A percentile compares a stretch with the other conserved stretches of the same genome.
phyloP scores from a whole-genome alignment of 35 echinoderm and acorn worm species.

The Ophioderma brevispina region DNA sequence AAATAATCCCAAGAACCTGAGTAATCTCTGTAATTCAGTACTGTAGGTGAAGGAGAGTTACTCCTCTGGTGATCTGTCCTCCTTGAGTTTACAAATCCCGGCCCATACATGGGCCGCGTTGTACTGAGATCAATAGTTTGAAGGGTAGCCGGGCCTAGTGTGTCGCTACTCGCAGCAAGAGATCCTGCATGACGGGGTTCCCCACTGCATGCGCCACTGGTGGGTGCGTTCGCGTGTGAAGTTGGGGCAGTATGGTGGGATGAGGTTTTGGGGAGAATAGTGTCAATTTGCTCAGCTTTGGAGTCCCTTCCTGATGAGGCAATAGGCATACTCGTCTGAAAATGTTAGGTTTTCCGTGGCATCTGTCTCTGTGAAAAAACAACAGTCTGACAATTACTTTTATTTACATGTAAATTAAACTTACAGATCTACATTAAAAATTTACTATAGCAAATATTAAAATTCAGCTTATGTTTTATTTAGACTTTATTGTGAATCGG shows the following conservation, averaged over 20 bases:
- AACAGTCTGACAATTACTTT: too few relatives aligned
- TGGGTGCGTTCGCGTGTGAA: neutral
- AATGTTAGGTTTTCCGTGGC: neutral
- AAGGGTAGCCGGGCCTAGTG: neutral
- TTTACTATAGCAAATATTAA: too few relatives aligned
- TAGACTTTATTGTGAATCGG: too few relatives aligned
- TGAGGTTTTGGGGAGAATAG: neutral
- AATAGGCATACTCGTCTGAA: neutral
- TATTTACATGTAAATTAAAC: too few relatives aligned
- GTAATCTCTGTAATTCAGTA: neutral
- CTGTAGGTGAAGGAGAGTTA: neutral
- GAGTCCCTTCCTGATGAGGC: neutral
- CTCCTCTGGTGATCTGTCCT: neutral
- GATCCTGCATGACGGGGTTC: neutral
- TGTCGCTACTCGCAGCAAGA: neutral
- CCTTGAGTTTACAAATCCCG: constrained; percentile 22
- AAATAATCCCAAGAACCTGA: neutral
- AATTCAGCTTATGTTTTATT: too few relatives aligned
- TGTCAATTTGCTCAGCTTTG: neutral
- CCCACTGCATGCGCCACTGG: neutral
- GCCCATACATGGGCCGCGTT: constrained; percentile 26
- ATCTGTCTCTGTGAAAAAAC: neutral
- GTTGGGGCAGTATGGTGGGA: neutral
- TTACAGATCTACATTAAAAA: too few relatives aligned
- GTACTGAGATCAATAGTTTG: constrained; percentile 6